phyloP scores from a whole-genome alignment of 2,888 invertebrate species.

The Buathra laborator region DNA sequence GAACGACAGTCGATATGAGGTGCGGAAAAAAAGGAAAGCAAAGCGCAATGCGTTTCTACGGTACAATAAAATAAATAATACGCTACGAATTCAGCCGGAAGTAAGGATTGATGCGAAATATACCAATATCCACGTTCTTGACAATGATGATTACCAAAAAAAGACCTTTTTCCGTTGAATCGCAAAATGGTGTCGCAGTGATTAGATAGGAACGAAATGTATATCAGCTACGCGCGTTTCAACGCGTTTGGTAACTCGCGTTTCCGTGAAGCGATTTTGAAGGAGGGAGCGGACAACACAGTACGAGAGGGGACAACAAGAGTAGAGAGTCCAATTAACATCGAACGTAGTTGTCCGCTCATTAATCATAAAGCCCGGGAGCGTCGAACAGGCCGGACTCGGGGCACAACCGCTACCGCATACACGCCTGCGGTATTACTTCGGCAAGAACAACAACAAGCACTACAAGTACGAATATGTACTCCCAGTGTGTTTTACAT shows the following conservation, averaged over 20 bases:
- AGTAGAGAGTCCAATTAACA: slow-evolving; percentile 40
- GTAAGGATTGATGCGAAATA: too few species aligned
- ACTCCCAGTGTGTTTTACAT: slow-evolving; percentile 64
- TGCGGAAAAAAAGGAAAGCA: too few species aligned
- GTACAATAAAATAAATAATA: too few species aligned
- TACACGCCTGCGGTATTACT: neutral
- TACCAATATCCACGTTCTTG: neutral
- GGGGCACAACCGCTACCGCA: neutral
- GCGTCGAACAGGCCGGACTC: slow-evolving; percentile 15
- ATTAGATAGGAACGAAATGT: neutral
- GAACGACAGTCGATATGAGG: too few species aligned
- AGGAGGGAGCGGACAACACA: neutral
- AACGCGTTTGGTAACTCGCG: neutral
- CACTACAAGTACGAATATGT: neutral
- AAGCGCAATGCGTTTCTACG: too few species aligned
- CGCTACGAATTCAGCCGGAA: too few species aligned
- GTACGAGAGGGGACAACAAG: slow-evolving; percentile 1
- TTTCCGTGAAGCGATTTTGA: neutral
- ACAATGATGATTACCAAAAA: neutral
- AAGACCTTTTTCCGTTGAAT: neutral
- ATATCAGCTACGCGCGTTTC: neutral
- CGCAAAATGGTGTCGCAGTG: neutral
- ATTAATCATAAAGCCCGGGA: slow-evolving; percentile 50
- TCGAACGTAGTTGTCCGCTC: slow-evolving; percentile 39
- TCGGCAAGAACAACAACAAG: slow-evolving; percentile 27